Evolutionary conservation across 2,113 vertebrate species (phyloP), one percentile per base, ranked within the genome.

Genomic region (Psilopogon haemacephalus): DNA sequence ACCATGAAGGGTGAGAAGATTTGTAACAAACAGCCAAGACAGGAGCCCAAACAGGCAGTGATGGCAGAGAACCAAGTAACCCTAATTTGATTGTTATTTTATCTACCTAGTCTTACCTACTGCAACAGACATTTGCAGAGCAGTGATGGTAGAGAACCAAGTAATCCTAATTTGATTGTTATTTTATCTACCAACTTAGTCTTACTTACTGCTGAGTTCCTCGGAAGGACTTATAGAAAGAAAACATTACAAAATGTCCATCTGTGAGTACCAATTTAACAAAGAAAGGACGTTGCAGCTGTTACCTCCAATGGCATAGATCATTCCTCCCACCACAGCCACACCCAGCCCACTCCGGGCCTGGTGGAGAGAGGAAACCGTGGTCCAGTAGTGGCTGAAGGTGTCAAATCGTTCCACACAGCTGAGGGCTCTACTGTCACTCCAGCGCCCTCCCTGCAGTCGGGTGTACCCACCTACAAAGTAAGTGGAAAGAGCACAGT

Each of bases 301-400:
- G 92, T 97, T 97, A 99, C 99, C 99, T 98, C 99, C 99, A 72
- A 99, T 98, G 42, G 99, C 99, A 17, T 99, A 99, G 88, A 99
- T 98, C 98, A 98, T 99, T 64, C 99, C 99, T 95, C 99, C 98
- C 68, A 99, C 97, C 16, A 99, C 98, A 3, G 98, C 98, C 19
- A 99, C 98, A 24, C 99, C 99, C n/a, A 99, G 96, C 17, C 99
- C 99, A 2, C 98, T 99, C 68, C 99, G 98, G 50, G 99, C 99
- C 97, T 99, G 99, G 94, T 99, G 99, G 85, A 99, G 98, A 13
- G 99, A 99, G 12, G 99, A 99, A 62, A 99, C 98, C 0, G 99
- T 99, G 93, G 99, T 99, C 99, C 99, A 99, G 96, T 99, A 99
- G 95, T 99, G 99, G 96, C 98, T 99, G 97, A 99, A 99, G 26